These are phyloP conservation scores for Microcebus murinus DNA, from an alignment of 2,113 vertebrate species.

Conservation along the genomic window DNA sequence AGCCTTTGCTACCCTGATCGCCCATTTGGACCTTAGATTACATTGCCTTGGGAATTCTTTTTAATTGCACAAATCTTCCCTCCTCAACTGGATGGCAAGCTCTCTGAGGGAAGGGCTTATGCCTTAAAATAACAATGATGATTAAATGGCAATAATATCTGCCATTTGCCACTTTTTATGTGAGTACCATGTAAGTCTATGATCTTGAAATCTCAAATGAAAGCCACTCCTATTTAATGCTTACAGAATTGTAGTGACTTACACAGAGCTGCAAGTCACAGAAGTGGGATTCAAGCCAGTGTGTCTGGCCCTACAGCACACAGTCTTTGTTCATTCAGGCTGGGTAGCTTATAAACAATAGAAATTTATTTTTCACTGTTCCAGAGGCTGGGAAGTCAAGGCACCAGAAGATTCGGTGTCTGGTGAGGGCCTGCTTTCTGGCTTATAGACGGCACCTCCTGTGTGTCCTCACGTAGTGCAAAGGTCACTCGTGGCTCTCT, in stretches of 20 bases:
- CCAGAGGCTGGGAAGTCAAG: not conserved
- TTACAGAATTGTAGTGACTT: not conserved
- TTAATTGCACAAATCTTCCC: not conserved
- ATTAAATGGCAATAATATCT: not conserved
- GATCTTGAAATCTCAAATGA: not conserved
- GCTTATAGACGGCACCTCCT: accelerated
- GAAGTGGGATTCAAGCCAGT: not conserved
- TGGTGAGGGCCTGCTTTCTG: not conserved
- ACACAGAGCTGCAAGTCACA: not conserved
- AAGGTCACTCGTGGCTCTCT: not conserved
- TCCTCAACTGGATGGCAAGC: not conserved
- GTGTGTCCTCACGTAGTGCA: not conserved
- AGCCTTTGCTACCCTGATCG: not conserved
- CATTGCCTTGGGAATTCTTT: not conserved
- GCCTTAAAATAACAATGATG: not conserved
- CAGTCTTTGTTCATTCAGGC: not conserved
- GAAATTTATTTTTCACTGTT: not conserved
- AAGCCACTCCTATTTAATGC: not conserved
- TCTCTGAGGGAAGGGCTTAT: not conserved
- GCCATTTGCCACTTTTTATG: not conserved
- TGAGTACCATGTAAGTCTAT: not conserved
- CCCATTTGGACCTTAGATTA: not conserved
- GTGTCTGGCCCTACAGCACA: not conserved
- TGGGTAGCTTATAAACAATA: not conserved
- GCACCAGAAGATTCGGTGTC: not conserved